Evolutionary conservation across 2,888 invertebrate species (phyloP).

Genomic region (Cerceris rybyensis): DNA sequence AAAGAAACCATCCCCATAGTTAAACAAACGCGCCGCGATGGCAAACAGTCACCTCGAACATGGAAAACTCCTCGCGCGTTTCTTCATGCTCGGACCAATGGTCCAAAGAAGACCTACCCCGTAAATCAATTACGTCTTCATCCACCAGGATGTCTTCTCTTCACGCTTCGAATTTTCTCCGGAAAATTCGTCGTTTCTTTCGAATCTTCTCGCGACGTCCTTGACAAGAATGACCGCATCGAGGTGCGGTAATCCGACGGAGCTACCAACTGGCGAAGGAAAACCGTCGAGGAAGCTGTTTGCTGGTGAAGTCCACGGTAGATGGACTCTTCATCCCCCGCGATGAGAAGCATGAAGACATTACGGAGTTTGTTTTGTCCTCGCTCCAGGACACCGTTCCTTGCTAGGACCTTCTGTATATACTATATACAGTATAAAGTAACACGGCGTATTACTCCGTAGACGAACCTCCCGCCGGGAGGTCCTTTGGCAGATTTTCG

Average conservation of each 20-base stretch:
- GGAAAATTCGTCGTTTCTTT: constrained; percentile 37
- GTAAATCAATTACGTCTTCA: constrained; percentile 51
- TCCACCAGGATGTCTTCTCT: constrained; percentile 15
- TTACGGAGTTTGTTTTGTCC: constrained; percentile 77
- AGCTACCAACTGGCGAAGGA: constrained; percentile 53
- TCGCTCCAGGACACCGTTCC: constrained; percentile 64
- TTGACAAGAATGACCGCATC: constrained; percentile 18
- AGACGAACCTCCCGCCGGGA: constrained; percentile 23
- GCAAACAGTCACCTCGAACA: too few relatives aligned
- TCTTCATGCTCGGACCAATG: too few relatives aligned
- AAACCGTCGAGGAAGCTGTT: constrained; percentile 4
- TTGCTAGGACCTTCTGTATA: constrained; percentile 16
- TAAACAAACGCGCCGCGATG: too few relatives aligned
- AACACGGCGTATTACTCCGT: constrained; percentile 62
- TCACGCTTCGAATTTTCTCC: constrained; percentile 41
- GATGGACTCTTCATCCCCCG: not conserved
- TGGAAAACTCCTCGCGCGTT: too few relatives aligned
- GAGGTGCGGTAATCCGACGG: constrained; percentile 44
- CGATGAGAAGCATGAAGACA: constrained; percentile 76
- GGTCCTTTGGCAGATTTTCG: constrained; percentile 37
- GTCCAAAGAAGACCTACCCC: constrained; percentile 1
- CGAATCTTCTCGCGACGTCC: constrained; percentile 39
- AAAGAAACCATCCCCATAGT: too few relatives aligned
- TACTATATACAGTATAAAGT: constrained; percentile 38
- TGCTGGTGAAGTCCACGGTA: not conserved